These are phyloP conservation scores for Gnathonemus echidnorhynchus DNA, from an alignment of 2,113 vertebrate species.

Conservation along the genomic window DNA sequence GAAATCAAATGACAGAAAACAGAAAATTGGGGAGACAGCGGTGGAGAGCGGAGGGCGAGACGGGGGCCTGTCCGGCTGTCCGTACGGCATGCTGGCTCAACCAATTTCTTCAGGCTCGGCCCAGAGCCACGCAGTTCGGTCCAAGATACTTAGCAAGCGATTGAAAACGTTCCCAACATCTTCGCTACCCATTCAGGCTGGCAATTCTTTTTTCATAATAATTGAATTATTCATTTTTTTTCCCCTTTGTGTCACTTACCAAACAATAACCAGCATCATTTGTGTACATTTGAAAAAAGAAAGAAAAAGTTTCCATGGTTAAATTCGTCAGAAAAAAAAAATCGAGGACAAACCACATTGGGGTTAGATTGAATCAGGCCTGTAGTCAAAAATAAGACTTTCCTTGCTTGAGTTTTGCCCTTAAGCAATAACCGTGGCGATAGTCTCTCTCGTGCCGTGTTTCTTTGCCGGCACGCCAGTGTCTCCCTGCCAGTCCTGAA, in stretches of 20 bases:
- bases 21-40: conserved; percentile 16
- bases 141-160: neutral
- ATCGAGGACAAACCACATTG: conserved; percentile 18
- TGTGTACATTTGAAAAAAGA: neutral
- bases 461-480: neutral
- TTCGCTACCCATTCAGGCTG: neutral
- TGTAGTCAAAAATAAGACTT: conserved; percentile 18
- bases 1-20: conserved; percentile 34
- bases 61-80: conserved; percentile 45
- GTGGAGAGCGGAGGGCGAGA: conserved; percentile 29
- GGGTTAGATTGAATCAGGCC: conserved; percentile 18
- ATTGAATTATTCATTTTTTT: neutral
- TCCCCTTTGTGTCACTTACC: neutral
- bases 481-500: neutral
- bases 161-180: neutral
- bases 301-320: conserved; percentile 6
- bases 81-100: conserved; percentile 27
- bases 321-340: conserved; percentile 14
- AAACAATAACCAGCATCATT: conserved; percentile 9
- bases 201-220: neutral
- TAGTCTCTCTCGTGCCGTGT: neutral
- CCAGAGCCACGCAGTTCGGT: neutral
- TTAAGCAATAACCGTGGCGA: neutral
- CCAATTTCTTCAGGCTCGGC: conserved; percentile 36
- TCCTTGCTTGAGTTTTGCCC: conserved; percentile 3